Evolutionary conservation across 2,888 invertebrate genomes (phyloP).

Genomic region (Agrochola macilenta): DNA sequence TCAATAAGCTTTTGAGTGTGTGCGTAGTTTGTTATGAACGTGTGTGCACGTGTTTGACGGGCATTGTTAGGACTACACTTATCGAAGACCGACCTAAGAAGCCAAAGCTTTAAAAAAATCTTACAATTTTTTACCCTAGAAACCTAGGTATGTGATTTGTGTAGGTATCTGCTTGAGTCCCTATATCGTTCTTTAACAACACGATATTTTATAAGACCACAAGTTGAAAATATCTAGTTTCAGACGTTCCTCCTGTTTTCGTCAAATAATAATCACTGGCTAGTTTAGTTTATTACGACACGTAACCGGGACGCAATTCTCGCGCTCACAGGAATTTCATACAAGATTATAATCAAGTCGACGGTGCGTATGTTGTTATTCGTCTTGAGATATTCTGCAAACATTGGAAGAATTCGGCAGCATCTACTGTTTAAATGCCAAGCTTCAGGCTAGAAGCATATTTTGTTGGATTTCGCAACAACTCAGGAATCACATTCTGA

Average conservation of each 20-base stretch:
- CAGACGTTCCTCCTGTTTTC: conserved; percentile 36
- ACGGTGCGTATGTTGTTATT: conserved; percentile 66
- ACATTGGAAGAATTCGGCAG: conserved; percentile 53
- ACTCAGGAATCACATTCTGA: conserved; percentile 52
- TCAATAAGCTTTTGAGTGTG: conserved; percentile 27
- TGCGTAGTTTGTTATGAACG: not conserved
- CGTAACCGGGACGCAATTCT: conserved; percentile 80
- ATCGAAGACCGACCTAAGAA: not conserved
- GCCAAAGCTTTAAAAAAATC: not conserved
- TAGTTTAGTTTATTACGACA: conserved; percentile 71
- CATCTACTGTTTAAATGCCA: conserved; percentile 52
- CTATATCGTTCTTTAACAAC: not conserved
- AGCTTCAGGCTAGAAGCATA: conserved; percentile 33
- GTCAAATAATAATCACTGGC: conserved; percentile 54
- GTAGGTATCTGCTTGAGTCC: not conserved
- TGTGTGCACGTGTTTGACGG: conserved; percentile 5
- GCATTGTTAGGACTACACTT: not conserved
- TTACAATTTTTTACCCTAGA: not conserved
- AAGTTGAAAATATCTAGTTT: conserved; percentile 37
- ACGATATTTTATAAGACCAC: not conserved
- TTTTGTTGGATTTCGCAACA: conserved; percentile 44
- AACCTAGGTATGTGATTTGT: not conserved
- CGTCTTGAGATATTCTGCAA: conserved; percentile 64
- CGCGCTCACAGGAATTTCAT: conserved; percentile 80
- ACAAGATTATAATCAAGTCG: conserved; percentile 77